Percentiles rank a stretch among this genome's conserved stretches.
These are phyloP conservation scores for Pyralis farinalis DNA, from an alignment of 2,888 invertebrate genomes.

Conservation along the genomic window DNA sequence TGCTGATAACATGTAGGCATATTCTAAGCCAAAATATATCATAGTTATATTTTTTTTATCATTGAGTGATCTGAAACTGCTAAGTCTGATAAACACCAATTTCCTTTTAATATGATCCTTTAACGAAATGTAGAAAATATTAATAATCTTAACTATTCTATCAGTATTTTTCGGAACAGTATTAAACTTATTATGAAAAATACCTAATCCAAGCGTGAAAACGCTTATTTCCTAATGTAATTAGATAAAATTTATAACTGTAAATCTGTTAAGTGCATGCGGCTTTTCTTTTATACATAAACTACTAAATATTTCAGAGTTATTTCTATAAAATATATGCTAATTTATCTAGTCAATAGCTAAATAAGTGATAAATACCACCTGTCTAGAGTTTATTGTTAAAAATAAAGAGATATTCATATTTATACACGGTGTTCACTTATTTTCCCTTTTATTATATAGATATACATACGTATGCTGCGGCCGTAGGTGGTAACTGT, in stretches of 20 bases:
- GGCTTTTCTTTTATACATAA: constrained; percentile 21
- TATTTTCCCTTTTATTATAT: no score
- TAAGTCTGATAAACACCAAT: constrained; percentile 17
- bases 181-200: constrained; percentile 8
- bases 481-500: no score
- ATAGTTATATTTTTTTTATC: constrained; percentile 2
- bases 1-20: no score
- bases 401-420: constrained; percentile 76
- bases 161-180: not conserved
- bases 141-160: no score
- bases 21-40: not conserved
- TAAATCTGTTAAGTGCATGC: constrained; percentile 9
- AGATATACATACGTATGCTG: no score
- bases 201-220: constrained; percentile 14
- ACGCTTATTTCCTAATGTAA: constrained; percentile 34
- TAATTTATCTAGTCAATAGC: constrained; percentile 40
- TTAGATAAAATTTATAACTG: constrained; percentile 20
- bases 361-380: constrained; percentile 64
- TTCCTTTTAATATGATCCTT: not conserved
- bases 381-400: constrained; percentile 77
- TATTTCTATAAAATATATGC: constrained; percentile 44
- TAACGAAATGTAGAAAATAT: not conserved
- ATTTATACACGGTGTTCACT: constrained; percentile 46
- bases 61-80: constrained; percentile 12
- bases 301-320: constrained; percentile 29